These are phyloP conservation scores for Cirrhinus mrigala DNA, from an alignment of 2,797 vertebrate genomes.

Conservation along the genomic window DNA sequence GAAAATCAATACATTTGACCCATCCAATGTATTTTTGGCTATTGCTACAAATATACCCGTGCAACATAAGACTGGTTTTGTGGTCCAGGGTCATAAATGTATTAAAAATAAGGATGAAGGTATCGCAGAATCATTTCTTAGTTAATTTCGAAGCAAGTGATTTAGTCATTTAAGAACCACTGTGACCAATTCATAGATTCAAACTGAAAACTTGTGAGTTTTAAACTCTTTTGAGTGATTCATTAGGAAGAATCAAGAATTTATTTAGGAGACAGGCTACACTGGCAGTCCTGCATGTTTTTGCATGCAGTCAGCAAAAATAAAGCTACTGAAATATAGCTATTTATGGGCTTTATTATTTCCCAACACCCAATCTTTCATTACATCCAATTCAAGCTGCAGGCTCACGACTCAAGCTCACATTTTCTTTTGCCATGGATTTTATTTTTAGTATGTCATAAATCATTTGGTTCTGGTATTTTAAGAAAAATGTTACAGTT, in stretches of 20 bases:
- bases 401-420: neutral
- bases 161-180: neutral
- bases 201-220: neutral
- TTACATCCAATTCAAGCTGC: neutral
- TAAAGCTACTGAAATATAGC: neutral
- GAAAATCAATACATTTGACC: too few species aligned
- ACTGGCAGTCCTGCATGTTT: neutral
- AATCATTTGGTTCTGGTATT: neutral
- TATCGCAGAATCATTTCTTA: neutral
- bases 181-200: neutral
- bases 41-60: too few species aligned
- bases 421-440: neutral
- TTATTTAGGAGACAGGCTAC: neutral
- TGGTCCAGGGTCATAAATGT: too few species aligned
- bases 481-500: neutral
- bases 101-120: too few species aligned
- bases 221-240: neutral
- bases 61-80: too few species aligned
- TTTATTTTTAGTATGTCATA: neutral
- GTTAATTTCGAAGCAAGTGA: neutral
- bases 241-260: neutral
- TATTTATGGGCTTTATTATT: neutral
- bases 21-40: too few species aligned
- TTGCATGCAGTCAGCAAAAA: neutral
- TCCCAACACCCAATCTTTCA: neutral